Conservation (phyloP, 2,888 invertebrate genomes). For the Adelognathus sp. region DNA sequence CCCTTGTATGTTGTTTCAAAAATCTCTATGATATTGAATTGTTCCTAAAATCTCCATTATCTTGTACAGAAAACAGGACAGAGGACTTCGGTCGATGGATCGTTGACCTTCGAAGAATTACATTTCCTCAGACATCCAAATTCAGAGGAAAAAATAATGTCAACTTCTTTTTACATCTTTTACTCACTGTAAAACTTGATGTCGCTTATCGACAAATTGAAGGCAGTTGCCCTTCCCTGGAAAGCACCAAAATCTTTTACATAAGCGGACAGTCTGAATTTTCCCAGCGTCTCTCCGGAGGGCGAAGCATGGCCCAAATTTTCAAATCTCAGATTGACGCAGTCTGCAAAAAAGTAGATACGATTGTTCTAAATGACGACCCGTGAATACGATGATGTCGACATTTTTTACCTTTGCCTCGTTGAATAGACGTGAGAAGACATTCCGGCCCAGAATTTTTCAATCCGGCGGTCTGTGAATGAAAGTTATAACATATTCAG, state of each 20-base stretch:
- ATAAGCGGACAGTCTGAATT: conserved; percentile 72
- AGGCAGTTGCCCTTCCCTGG: conserved; percentile 69
- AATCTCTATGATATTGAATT: too few species aligned
- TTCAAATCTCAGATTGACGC: conserved; percentile 69
- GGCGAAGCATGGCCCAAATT: conserved; percentile 61
- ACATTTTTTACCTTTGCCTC: conserved; percentile 66
- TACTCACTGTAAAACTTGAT: conserved; percentile 72
- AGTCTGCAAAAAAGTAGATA: conserved; percentile 68
- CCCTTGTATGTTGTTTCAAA: too few species aligned
- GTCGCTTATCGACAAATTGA: conserved; percentile 73
- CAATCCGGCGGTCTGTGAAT: conserved; percentile 16
- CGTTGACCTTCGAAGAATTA: not conserved
- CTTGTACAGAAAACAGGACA: too few species aligned
- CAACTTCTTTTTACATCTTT: not conserved
- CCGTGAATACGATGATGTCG: not conserved
- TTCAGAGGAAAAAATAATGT: too few species aligned
- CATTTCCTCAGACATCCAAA: not conserved
- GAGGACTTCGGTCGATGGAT: too few species aligned
- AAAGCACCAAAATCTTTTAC: conserved; percentile 58
- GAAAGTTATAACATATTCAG: too few species aligned
- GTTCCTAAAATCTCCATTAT: too few species aligned
- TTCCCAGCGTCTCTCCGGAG: conserved; percentile 59
- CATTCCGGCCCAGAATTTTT: conserved; percentile 62
- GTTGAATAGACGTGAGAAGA: conserved; percentile 64
- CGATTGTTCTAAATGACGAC: too few species aligned